A percentile compares a stretch with the other conserved stretches of the same genome.
Evolutionary conservation across 2,888 invertebrate species (phyloP).

Genomic region (Belgica antarctica): DNA sequence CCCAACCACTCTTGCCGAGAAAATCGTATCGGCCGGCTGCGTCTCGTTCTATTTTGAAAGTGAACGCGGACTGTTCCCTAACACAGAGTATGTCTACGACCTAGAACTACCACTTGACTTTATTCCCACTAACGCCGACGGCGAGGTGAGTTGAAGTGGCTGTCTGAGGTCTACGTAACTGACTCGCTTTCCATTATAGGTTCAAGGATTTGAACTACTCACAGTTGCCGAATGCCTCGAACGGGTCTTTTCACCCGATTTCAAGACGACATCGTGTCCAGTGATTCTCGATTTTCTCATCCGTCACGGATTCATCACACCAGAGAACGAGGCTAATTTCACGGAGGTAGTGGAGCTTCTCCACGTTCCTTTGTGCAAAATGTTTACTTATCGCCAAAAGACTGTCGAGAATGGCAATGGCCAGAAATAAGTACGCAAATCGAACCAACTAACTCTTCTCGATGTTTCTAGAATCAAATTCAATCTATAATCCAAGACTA

Average conservation of each 20-base stretch:
- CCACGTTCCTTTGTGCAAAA: conserved; percentile 81
- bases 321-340: conserved; percentile 84
- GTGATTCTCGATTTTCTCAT: conserved; percentile 90
- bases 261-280: conserved; percentile 91
- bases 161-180: too few relatives aligned
- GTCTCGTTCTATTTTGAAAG: conserved; percentile 79
- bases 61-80: conserved; percentile 88
- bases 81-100: conserved; percentile 92
- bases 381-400: conserved; percentile 65
- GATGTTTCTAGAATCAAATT: conserved; percentile 1
- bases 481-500: neutral
- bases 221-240: conserved; percentile 80
- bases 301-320: conserved; percentile 82
- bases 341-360: conserved; percentile 80
- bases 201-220: conserved; percentile 83
- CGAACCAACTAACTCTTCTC: neutral
- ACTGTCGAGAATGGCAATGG: conserved; percentile 46
- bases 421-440: conserved; percentile 28
- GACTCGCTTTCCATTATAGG: neutral
- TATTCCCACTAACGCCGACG: conserved; percentile 87
- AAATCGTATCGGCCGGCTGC: conserved; percentile 60
- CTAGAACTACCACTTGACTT: conserved; percentile 87
- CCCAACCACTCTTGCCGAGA: conserved; percentile 71
- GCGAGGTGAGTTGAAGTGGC: conserved; percentile 65
- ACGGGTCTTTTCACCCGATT: conserved; percentile 75